Evolutionary conservation across 2,113 vertebrate species (phyloP), one percentile per base, ranked within the genome.

Genomic region (Excalfactoria chinensis): DNA sequence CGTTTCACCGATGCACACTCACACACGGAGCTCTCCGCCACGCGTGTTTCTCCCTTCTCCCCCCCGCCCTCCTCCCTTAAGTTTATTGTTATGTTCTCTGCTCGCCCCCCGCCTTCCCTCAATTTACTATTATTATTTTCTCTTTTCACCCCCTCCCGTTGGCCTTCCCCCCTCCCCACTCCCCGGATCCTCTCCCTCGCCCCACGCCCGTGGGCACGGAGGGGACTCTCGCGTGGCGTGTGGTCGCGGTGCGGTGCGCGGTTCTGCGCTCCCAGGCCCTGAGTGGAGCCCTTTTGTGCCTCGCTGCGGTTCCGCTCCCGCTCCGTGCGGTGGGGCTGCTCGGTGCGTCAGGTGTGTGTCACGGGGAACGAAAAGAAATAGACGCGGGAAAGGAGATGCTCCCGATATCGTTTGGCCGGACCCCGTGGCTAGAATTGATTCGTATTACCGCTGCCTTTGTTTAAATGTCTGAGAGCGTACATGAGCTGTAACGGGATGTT

Each of bases 331-430:
- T 13, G 7, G 60, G 35, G 60, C 69, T 92, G 77, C 3, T 35
- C 21, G 83, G 44, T 43, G 37, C 46, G 86, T 88, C 93, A 97
- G 51, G 51, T 94, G 95, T 95, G 96, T 95, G 96, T 75, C 59
- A 60, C 53, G 83, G 78, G 78, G 0, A 9, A 26, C 21, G 19
- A 15, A 55, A 28, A 19, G 25, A n/a, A 35, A 72, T 5, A 62
- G 23, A 2, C 20, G 32, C 25, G 69, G 48, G 41, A 78, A 71
- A 81, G 30, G 43, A 9, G 88, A n/a, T 43, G 37, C 30, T 77
- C n/a, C 28, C 32, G 73, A 56, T 79, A 94, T 20, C 79, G 12
- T 23, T 87, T 35, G 85, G 30, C 44, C 6, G 8, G 28, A 48
- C 91, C 49, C 56, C 20, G 43, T 51, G 21, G 13, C 58, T 67